Percentiles rank a stretch among this genome's conserved stretches.
phyloP scores from a whole-genome alignment of 2,888 invertebrate genomes.

The Scaptomyza parva region DNA sequence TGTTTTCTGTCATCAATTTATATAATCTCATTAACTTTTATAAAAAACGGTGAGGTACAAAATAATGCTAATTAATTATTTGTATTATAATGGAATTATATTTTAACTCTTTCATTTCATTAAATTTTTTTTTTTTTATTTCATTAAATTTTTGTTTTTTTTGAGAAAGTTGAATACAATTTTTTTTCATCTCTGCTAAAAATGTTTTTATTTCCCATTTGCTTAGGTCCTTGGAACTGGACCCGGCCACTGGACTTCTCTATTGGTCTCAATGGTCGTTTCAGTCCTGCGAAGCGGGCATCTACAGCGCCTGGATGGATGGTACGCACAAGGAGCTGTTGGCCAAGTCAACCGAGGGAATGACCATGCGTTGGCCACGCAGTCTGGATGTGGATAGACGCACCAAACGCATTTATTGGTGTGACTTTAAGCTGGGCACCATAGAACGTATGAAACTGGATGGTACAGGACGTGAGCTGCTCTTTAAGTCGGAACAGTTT shows the following conservation, averaged over 20 bases:
- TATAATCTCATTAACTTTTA: neutral
- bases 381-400: constrained; percentile 89
- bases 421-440: constrained; percentile 89
- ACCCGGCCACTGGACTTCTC: constrained; percentile 89
- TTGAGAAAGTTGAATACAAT: too few species aligned
- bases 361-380: constrained; percentile 88
- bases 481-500: constrained; percentile 86
- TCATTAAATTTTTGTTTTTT: neutral
- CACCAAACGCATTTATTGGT: constrained; percentile 88
- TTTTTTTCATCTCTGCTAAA: too few species aligned
- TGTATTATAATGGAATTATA: neutral
- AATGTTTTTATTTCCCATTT: neutral
- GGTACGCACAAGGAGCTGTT: constrained; percentile 88
- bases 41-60: too few species aligned
- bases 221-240: constrained; percentile 88
- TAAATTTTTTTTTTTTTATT: neutral
- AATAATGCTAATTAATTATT: neutral
- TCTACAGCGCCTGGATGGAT: constrained; percentile 91
- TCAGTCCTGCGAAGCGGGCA: constrained; percentile 85
- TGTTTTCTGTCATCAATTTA: neutral
- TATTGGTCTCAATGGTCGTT: constrained; percentile 91
- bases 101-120: neutral
- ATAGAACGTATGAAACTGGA: constrained; percentile 88
- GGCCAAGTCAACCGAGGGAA: constrained; percentile 88
- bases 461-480: constrained; percentile 86